Evolutionary conservation across 2,888 invertebrate species (phyloP).

Genomic region (Argyra leucocephala): DNA sequence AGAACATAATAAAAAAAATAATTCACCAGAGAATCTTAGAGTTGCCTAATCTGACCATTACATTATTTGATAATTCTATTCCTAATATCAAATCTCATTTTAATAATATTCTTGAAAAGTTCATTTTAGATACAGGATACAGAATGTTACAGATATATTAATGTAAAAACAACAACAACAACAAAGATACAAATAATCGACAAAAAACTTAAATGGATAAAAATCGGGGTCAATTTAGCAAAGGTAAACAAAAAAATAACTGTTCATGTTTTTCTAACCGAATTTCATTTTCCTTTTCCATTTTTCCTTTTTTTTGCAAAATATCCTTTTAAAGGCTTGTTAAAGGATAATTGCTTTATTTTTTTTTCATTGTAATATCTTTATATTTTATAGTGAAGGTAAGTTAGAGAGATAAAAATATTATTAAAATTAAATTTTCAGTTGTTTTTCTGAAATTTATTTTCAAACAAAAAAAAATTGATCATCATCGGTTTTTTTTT

Average conservation of each 20-base stretch:
- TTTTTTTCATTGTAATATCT: background rate
- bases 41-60: too few species aligned
- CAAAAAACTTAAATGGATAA: background rate
- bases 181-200: background rate
- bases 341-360: constrained; percentile 2
- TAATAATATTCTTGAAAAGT: too few species aligned
- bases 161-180: background rate
- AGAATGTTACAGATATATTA: background rate
- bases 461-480: background rate
- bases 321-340: background rate
- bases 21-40: too few species aligned
- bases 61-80: too few species aligned
- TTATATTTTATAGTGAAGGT: too few species aligned
- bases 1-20: too few species aligned
- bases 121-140: background rate
- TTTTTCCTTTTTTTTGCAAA: background rate
- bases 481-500: background rate
- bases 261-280: background rate
- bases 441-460: background rate
- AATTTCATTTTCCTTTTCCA: background rate
- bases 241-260: background rate
- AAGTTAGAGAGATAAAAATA: background rate
- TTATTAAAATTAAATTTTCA: background rate
- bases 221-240: constrained; percentile 1
- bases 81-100: too few species aligned